Evolutionary conservation across 1,140 invertebrate genomes (phyloP).

Genomic region (Araneus ventricosus): DNA sequence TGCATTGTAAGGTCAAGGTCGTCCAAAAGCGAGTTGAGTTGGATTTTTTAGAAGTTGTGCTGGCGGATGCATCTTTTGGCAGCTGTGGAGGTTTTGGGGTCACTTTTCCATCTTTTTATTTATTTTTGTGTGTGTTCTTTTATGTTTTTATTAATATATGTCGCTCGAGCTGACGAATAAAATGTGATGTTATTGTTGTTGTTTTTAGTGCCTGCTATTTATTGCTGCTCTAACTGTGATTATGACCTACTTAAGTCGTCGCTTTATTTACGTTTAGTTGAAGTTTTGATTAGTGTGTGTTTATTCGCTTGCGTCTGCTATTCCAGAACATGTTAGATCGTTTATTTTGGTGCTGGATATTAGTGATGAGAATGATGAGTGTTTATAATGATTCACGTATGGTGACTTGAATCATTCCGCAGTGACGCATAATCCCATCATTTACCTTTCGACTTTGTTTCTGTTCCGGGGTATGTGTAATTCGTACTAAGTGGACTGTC

Average conservation of each 20-base stretch:
- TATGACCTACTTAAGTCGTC: neutral
- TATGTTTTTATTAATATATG: neutral
- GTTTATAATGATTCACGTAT: neutral
- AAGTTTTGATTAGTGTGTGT: neutral
- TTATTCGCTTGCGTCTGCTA: neutral
- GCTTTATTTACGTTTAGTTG: conserved; percentile 17
- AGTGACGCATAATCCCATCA: too few species aligned
- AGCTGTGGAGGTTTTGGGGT: neutral
- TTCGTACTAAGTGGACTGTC: too few species aligned
- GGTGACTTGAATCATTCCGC: too few species aligned
- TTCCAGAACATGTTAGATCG: neutral
- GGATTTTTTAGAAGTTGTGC: neutral
- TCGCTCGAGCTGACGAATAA: neutral
- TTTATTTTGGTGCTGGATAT: neutral
- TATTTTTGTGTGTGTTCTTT: neutral
- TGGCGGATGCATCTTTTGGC: neutral
- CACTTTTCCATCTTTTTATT: neutral
- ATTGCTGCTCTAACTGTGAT: neutral
- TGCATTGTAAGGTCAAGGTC: conserved; percentile 38
- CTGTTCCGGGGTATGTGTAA: too few species aligned
- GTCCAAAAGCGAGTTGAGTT: neutral
- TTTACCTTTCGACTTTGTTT: too few species aligned
- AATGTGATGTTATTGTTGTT: neutral
- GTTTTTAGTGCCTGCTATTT: neutral
- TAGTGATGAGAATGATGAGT: neutral